Evolutionary conservation across 2,888 invertebrate genomes (phyloP).

Genomic region (Uloborus plumipes): DNA sequence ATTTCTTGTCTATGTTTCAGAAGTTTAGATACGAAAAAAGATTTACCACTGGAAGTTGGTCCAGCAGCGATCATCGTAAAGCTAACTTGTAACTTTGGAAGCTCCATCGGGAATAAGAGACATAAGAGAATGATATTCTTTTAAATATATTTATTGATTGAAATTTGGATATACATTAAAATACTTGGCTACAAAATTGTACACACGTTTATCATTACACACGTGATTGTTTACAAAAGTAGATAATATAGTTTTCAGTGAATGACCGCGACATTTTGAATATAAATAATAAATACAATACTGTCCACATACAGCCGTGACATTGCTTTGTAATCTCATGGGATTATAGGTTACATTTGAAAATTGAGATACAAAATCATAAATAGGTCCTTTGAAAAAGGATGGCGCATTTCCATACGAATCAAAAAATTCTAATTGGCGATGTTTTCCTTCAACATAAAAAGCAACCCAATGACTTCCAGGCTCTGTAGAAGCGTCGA

Average conservation of each 20-base stretch:
- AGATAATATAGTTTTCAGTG: neutral
- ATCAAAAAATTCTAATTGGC: neutral
- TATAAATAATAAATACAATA: slow-evolving; percentile 15
- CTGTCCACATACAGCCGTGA: slow-evolving; percentile 4
- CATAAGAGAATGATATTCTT: neutral
- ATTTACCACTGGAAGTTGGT: neutral
- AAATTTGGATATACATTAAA: neutral
- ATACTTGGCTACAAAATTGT: slow-evolving; percentile 12
- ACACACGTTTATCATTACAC: slow-evolving; percentile 6
- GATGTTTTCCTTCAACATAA: neutral
- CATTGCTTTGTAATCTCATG: neutral
- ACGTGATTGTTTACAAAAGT: neutral
- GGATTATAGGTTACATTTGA: neutral
- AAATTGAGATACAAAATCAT: neutral
- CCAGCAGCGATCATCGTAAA: neutral
- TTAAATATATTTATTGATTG: slow-evolving; percentile 6
- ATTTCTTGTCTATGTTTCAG: neutral
- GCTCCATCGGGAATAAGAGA: neutral
- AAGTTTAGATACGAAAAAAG: neutral
- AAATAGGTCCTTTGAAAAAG: neutral
- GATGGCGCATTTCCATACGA: neutral
- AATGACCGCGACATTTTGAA: slow-evolving; percentile 2
- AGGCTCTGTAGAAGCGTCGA: neutral
- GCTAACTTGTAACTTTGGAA: neutral
- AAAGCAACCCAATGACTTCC: slow-evolving; percentile 10